Percentiles rank a stretch among this genome's conserved stretches.
Evolutionary conservation across 92 coral and sea anemone species (phyloP).

Genomic region (Pocillopora meandrina): DNA sequence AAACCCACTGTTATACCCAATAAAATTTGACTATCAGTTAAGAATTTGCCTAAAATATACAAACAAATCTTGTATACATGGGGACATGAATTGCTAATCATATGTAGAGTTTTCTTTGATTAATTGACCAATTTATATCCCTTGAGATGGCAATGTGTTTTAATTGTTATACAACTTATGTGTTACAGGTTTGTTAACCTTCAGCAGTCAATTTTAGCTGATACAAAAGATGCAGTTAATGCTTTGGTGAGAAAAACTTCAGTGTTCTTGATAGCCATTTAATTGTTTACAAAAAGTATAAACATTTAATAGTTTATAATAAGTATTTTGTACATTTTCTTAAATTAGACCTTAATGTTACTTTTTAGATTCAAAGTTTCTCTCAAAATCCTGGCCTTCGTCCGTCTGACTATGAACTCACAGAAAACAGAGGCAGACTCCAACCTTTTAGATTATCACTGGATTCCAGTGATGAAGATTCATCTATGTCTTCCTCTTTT

Average conservation of each 20-base stretch:
- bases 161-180: not conserved
- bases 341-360: not conserved
- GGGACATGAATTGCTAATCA: too few relatives aligned
- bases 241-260: constrained; percentile 62
- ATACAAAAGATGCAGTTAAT: constrained; percentile 87
- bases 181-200: constrained; percentile 70
- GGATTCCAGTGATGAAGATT: constrained; percentile 96
- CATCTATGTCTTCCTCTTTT: constrained; percentile 88
- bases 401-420: constrained; percentile 74
- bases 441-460: constrained; percentile 68
- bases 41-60: too few relatives aligned
- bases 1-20: too few relatives aligned
- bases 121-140: not conserved
- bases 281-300: not conserved
- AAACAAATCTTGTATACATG: too few relatives aligned
- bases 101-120: too few relatives aligned
- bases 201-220: constrained; percentile 87
- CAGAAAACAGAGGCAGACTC: constrained; percentile 63
- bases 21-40: too few relatives aligned
- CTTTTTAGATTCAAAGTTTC: constrained; percentile 71
- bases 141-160: not conserved
- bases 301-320: too few relatives aligned
- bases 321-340: too few relatives aligned
- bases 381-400: constrained; percentile 74
- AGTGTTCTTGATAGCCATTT: not conserved